Conservation (phyloP, 2,888 invertebrate species). For the Holacanthella duospinosa region DNA sequence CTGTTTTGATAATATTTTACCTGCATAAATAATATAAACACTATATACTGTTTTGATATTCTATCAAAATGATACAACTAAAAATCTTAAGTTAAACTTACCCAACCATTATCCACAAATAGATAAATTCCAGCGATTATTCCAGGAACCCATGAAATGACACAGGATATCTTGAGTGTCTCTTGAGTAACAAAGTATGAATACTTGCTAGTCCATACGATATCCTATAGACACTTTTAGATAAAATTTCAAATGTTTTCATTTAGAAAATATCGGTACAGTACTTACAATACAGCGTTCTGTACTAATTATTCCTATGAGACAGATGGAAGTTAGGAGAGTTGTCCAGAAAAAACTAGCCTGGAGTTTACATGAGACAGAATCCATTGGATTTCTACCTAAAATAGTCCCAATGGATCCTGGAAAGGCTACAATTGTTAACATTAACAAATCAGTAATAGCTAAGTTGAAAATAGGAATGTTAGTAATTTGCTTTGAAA, state of each 20-base stretch:
- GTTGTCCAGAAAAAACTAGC: not conserved
- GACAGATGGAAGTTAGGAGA: not conserved
- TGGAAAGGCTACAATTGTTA: not conserved
- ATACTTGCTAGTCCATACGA: not conserved
- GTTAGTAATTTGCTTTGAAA: not conserved
- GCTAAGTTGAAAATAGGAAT: not conserved
- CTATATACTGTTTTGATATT: not conserved
- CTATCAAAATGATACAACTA: not conserved
- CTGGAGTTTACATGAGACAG: not conserved
- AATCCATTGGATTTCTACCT: not conserved
- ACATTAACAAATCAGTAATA: not conserved
- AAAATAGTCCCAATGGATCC: not conserved
- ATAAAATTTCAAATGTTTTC: not conserved
- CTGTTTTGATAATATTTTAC: not conserved
- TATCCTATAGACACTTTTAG: not conserved
- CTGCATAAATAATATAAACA: not conserved
- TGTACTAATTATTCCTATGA: slow-evolving; percentile 1
- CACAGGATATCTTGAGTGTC: slow-evolving; percentile 6
- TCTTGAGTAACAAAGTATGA: slow-evolving; percentile 5
- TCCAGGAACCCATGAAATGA: slow-evolving; percentile 8
- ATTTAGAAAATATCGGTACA: not conserved
- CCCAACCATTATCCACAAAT: slow-evolving; percentile 7
- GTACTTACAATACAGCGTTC: slow-evolving; percentile 9
- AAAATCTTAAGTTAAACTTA: not conserved
- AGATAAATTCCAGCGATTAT: slow-evolving; percentile 9